These are phyloP conservation scores for Scarus forsteni DNA, from an alignment of 2,797 vertebrate genomes.

Conservation along the genomic window DNA sequence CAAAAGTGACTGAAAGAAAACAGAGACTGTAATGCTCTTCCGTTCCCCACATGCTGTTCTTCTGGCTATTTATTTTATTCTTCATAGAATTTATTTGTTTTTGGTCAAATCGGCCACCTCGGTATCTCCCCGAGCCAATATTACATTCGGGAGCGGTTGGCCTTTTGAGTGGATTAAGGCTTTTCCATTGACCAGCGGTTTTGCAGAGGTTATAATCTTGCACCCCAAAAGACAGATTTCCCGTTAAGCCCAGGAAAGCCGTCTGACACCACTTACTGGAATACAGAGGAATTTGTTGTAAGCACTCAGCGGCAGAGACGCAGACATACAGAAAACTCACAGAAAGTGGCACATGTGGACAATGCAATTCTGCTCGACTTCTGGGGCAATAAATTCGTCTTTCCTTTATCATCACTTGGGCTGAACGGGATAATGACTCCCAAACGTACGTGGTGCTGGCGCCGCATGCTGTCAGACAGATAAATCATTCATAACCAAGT, in stretches of 20 bases:
- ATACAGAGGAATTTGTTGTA: conserved; percentile 72
- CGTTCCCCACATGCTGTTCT: conserved; percentile 54
- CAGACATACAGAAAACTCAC: conserved; percentile 44
- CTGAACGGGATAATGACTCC: conserved; percentile 74
- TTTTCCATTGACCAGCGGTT: conserved; percentile 84
- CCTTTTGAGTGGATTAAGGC: conserved; percentile 76
- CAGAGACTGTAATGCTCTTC: conserved; percentile 53
- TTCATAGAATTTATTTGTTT: conserved; percentile 82
- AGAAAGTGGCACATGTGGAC: conserved; percentile 69
- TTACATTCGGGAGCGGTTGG: conserved; percentile 74
- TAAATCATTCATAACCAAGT: conserved; percentile 78
- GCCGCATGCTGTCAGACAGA: conserved; percentile 70
- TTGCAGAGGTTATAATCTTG: conserved; percentile 83
- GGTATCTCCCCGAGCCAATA: conserved; percentile 71
- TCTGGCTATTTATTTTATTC: conserved; percentile 74
- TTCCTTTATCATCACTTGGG: conserved; percentile 74
- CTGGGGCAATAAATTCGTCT: conserved; percentile 71
- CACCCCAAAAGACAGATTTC: conserved; percentile 82
- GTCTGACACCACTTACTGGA: conserved; percentile 83
- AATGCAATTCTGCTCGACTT: conserved; percentile 62
- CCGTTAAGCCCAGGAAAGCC: conserved; percentile 81
- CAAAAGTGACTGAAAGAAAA: conserved; percentile 61
- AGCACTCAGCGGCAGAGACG: conserved; percentile 65
- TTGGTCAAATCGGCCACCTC: conserved; percentile 82
- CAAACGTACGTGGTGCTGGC: conserved; percentile 70